Evolutionary conservation across 2,888 invertebrate genomes (phyloP), one percentile per base, ranked within the genome.

Genomic region (Lepidocyrtoides sp.): DNA sequence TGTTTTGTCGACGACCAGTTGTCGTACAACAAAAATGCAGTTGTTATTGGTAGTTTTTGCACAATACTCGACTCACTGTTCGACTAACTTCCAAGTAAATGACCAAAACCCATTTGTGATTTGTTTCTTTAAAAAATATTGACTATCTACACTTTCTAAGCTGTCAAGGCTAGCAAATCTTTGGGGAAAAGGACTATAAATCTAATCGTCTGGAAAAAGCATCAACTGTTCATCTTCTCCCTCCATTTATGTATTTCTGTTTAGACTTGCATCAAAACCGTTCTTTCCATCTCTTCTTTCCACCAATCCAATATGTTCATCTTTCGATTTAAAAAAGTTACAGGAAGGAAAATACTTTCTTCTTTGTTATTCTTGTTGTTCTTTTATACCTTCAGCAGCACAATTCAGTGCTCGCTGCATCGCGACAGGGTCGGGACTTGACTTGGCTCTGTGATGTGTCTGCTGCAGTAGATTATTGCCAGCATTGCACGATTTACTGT

Each of bases 391-490:
- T 69, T 91, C 90, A 32, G 75, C 75, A 75, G 51, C 75, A 82
- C 88, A 91, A 44, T 81, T 51, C 41, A 94, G 89, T 23, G 94
- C 94, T 88, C 92, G 93, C 87, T 93, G 93, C 92, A 93, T 94
- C 8, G 93, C 94, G 84, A 94, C 92, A 88, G 96, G 96, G 95
- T 97, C 97, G 10, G 97, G 97, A 94, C 96, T 96, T 88, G 97
- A 97, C 94, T 97, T 97, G 84, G 97, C 96, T 92, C 97, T 96
- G 94, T 97, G 96, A 94, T 97, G 97, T 44, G 96, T 96, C 91
- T 96, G 95, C 94, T 92, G 92, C 79, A 90, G 81, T 23, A 90
- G 85, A 81, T 86, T 66, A n/a, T 54, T 54, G 5, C 81, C 44
- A 51, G 81, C 48, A 66, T 87, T 92, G 85, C 88, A 87, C 81